phyloP scores from a whole-genome alignment of 2,888 invertebrate genomes.

The Epinotia demarniana region DNA sequence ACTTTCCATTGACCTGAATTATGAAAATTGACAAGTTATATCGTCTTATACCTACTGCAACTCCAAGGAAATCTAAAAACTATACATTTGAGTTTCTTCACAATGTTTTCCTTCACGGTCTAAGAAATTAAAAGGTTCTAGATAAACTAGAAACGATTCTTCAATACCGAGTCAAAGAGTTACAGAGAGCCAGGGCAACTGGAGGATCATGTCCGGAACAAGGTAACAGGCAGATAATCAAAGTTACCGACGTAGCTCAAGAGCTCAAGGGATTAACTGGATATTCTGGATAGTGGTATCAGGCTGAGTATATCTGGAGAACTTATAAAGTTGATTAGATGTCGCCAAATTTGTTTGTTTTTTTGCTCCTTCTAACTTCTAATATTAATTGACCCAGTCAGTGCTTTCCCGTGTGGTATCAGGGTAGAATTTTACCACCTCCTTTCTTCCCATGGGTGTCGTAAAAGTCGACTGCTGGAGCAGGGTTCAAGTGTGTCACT shows the following conservation, averaged over 20 bases:
- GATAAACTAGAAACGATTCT: not conserved
- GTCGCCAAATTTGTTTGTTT: not conserved
- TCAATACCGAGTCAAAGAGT: not conserved
- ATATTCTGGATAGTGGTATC: not conserved
- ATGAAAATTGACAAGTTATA: too few species aligned
- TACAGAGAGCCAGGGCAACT: not conserved
- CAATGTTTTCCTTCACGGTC: not conserved
- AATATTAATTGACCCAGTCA: too few species aligned
- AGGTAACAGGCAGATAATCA: constrained; percentile 6
- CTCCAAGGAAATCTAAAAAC: too few species aligned
- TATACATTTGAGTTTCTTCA: not conserved
- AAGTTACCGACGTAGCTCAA: not conserved
- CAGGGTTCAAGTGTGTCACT: too few species aligned
- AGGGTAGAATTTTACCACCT: too few species aligned
- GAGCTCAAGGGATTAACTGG: constrained; percentile 2
- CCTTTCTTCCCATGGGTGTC: too few species aligned
- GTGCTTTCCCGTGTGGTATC: too few species aligned
- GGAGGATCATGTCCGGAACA: not conserved
- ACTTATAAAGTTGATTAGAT: not conserved
- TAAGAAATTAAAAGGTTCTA: not conserved
- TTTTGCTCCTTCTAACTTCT: too few species aligned
- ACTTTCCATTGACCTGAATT: too few species aligned
- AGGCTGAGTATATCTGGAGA: not conserved
- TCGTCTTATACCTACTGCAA: too few species aligned
- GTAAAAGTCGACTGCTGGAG: too few species aligned